These are phyloP conservation scores for Orestias chungarensis DNA, from an alignment of 2,797 vertebrate species.

Conservation along the genomic window DNA sequence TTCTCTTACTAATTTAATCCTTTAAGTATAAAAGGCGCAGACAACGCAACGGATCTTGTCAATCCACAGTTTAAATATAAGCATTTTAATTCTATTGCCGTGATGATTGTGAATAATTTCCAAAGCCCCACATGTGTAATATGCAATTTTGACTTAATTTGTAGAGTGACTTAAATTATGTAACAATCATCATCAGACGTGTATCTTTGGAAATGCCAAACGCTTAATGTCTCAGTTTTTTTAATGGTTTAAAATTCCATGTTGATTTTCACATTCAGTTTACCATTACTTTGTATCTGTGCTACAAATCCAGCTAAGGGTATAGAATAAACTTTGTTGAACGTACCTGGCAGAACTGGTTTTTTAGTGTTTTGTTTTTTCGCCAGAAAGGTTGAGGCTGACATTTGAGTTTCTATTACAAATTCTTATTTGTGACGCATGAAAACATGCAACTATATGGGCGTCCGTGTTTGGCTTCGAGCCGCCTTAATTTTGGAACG, in stretches of 20 bases:
- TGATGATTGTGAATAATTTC: constrained; percentile 40
- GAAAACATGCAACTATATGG: constrained; percentile 4
- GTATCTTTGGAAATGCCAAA: constrained; percentile 75
- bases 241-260: constrained; percentile 66
- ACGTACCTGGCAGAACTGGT: neutral
- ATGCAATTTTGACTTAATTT: constrained; percentile 75
- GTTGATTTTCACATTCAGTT: constrained; percentile 67
- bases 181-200: too few relatives aligned
- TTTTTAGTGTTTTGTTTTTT: constrained; percentile 23
- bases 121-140: constrained; percentile 57
- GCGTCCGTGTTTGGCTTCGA: constrained; percentile 8
- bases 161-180: constrained; percentile 66
- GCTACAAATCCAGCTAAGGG: constrained; percentile 38
- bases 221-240: constrained; percentile 26
- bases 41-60: constrained; percentile 55
- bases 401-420: constrained; percentile 5
- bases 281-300: constrained; percentile 53
- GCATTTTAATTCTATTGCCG: constrained; percentile 56
- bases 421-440: constrained; percentile 3
- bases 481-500: constrained; percentile 20
- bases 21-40: constrained; percentile 7
- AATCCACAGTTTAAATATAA: constrained; percentile 64
- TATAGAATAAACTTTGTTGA: constrained; percentile 26
- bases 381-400: constrained; percentile 8
- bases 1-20: neutral